These are phyloP conservation scores for Trachemys scripta DNA, from an alignment of 2,113 vertebrate genomes.

Conservation along the genomic window DNA sequence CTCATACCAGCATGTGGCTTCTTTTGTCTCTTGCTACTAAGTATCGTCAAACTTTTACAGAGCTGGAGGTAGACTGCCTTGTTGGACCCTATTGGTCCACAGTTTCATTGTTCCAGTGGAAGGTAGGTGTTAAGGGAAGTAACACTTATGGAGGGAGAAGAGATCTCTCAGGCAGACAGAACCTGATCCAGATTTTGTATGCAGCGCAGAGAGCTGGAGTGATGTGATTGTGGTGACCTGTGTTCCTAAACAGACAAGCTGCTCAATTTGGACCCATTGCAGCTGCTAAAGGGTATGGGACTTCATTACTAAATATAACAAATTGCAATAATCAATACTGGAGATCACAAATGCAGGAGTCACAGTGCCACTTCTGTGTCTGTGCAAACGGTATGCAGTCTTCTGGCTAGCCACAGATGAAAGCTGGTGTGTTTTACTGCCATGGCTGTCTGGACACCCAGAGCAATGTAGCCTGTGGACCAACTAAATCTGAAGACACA, in stretches of 20 bases:
- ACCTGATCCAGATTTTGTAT: neutral
- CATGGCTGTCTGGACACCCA: neutral
- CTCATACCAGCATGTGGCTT: neutral
- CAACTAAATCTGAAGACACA: accelerated
- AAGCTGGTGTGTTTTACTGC: neutral
- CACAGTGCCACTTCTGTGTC: neutral
- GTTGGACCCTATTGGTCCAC: neutral
- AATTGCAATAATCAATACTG: neutral
- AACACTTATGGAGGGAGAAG: neutral
- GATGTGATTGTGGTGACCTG: neutral
- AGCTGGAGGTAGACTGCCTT: neutral
- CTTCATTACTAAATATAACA: neutral
- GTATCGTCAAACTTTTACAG: neutral
- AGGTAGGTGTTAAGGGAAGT: neutral
- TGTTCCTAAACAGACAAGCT: neutral
- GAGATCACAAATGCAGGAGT: neutral
- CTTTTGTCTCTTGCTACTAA: neutral
- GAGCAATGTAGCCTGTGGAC: neutral
- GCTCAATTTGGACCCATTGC: neutral
- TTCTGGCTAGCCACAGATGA: conserved; percentile 17
- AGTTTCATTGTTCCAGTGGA: neutral
- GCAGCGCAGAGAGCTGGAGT: neutral
- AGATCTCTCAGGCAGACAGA: accelerated
- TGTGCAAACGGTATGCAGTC: neutral
- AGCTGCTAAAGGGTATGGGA: neutral